Percentiles rank a stretch among this genome's conserved stretches.
phyloP scores from a whole-genome alignment of 2,888 invertebrate genomes.

The Drosophila koepferae region DNA sequence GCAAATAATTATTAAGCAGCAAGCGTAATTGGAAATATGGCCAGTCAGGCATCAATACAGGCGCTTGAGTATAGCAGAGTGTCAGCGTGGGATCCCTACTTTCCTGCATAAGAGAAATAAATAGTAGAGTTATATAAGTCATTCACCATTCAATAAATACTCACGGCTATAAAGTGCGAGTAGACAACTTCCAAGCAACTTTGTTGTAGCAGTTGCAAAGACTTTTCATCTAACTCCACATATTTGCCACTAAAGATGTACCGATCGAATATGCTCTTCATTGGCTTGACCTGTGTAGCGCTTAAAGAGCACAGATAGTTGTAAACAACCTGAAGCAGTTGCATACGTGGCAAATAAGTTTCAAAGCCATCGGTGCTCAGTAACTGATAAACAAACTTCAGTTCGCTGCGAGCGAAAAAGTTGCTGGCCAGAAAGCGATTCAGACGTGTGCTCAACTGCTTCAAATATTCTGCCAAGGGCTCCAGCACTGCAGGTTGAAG shows the following conservation, averaged over 20 bases:
- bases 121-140: background rate
- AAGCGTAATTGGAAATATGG: slow-evolving; percentile 89
- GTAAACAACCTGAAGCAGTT: slow-evolving; percentile 86
- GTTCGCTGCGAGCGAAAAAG: slow-evolving; percentile 87
- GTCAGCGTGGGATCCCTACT: slow-evolving; percentile 85
- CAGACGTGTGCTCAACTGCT: slow-evolving; percentile 55
- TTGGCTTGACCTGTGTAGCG: slow-evolving; percentile 87
- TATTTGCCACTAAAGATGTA: slow-evolving; percentile 88
- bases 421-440: slow-evolving; percentile 81
- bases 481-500: slow-evolving; percentile 75
- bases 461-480: slow-evolving; percentile 74
- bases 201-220: slow-evolving; percentile 86
- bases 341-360: slow-evolving; percentile 68
- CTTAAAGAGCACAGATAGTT: slow-evolving; percentile 88
- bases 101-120: slow-evolving; percentile 55
- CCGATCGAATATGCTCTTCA: slow-evolving; percentile 87
- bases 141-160: background rate
- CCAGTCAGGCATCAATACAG: slow-evolving; percentile 92
- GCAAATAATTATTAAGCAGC: slow-evolving; percentile 82
- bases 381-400: slow-evolving; percentile 85
- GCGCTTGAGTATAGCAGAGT: slow-evolving; percentile 87
- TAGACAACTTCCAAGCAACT: slow-evolving; percentile 86
- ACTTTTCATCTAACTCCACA: slow-evolving; percentile 86
- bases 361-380: slow-evolving; percentile 78
- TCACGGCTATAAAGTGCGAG: slow-evolving; percentile 83